Evolutionary conservation across 2,888 invertebrate genomes (phyloP).

Genomic region (Coleophora flavipennella): DNA sequence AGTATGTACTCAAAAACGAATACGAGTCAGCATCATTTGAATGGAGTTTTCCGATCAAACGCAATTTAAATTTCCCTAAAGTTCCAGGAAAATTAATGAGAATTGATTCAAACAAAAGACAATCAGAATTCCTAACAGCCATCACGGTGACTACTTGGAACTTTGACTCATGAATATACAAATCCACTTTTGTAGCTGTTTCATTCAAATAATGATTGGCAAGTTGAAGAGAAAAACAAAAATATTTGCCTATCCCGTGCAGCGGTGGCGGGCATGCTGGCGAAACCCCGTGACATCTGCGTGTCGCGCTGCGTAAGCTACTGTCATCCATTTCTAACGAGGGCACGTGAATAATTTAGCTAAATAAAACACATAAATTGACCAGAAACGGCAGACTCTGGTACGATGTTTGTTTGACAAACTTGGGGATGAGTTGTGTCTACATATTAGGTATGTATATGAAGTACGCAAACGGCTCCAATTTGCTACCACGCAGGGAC

Average conservation of each 20-base stretch:
- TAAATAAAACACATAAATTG: slow-evolving; percentile 27
- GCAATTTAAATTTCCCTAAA: slow-evolving; percentile 26
- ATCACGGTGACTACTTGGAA: slow-evolving; percentile 20
- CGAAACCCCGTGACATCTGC: slow-evolving; percentile 12
- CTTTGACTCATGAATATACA: slow-evolving; percentile 47
- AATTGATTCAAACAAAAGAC: slow-evolving; percentile 39
- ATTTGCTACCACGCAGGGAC: slow-evolving; percentile 1
- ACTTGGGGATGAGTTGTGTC: slow-evolving; percentile 21
- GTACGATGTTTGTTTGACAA: slow-evolving; percentile 21
- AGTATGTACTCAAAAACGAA: no score
- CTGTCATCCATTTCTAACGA: slow-evolving; percentile 18
- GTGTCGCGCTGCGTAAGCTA: slow-evolving; percentile 14
- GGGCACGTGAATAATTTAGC: slow-evolving; percentile 21
- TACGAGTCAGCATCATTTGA: no score
- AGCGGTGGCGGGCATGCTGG: slow-evolving; percentile 14
- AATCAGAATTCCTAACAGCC: slow-evolving; percentile 36
- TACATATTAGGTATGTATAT: slow-evolving; percentile 5
- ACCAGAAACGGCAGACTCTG: slow-evolving; percentile 16
- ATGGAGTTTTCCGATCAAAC: slow-evolving; percentile 1
- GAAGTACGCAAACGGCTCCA: slow-evolving; percentile 4
- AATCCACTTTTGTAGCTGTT: slow-evolving; percentile 36
- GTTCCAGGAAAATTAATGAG: slow-evolving; percentile 26
- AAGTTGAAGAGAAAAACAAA: slow-evolving; percentile 25
- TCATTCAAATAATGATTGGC: slow-evolving; percentile 28
- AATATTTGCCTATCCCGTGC: slow-evolving; percentile 18